Percentiles rank a stretch among this genome's conserved stretches.
phyloP scores from a whole-genome alignment of 2,888 invertebrate species.

The Agrenia bidenticulata region DNA sequence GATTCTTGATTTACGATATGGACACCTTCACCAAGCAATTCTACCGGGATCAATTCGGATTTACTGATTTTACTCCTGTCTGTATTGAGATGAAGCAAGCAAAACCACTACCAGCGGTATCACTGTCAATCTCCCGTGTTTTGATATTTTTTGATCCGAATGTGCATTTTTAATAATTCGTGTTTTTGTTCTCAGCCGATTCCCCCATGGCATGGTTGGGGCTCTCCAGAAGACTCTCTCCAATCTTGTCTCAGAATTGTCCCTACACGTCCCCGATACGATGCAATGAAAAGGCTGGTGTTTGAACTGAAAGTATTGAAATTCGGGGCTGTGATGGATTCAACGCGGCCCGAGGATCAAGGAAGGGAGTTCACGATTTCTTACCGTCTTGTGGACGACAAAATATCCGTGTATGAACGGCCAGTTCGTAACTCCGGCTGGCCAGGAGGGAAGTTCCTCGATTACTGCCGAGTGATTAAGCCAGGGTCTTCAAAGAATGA shows the following conservation, averaged over 20 bases:
- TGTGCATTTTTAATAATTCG: neutral
- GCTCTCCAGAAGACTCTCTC: conserved; percentile 74
- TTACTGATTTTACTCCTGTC: conserved; percentile 53
- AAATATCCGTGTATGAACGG: conserved; percentile 72
- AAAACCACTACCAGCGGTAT: conserved; percentile 32
- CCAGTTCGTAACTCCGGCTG: conserved; percentile 74
- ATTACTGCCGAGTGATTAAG: conserved; percentile 66
- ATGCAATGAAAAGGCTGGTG: conserved; percentile 71
- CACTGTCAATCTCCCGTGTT: neutral
- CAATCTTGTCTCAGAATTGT: conserved; percentile 70
- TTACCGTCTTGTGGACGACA: conserved; percentile 74
- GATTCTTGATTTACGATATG: conserved; percentile 74
- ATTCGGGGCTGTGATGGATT: conserved; percentile 75
- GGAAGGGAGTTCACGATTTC: conserved; percentile 73
- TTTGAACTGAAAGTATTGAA: conserved; percentile 72
- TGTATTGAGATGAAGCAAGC: conserved; percentile 54
- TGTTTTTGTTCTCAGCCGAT: conserved; percentile 58
- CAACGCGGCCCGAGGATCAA: conserved; percentile 73
- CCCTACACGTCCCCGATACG: conserved; percentile 72
- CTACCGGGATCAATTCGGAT: conserved; percentile 63
- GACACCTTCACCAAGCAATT: conserved; percentile 78
- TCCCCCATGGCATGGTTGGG: conserved; percentile 72
- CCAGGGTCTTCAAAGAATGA: conserved; percentile 69
- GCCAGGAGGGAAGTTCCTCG: conserved; percentile 73
- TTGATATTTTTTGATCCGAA: neutral